phyloP scores from a whole-genome alignment of 1,140 invertebrate species.

The Ephestia elutella region DNA sequence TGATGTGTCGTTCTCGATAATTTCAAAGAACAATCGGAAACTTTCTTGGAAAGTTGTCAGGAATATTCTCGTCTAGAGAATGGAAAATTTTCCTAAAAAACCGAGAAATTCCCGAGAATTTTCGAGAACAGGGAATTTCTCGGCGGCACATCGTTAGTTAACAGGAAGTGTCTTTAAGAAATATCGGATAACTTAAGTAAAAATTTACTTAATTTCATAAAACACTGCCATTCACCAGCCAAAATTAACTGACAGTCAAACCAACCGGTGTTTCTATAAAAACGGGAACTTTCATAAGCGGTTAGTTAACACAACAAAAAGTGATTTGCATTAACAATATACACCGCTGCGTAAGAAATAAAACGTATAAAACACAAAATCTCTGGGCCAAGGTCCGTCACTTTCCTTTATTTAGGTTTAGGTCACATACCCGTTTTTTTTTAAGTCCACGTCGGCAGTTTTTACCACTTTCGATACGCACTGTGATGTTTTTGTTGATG shows the following conservation, averaged over 20 bases:
- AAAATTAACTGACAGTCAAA: background rate
- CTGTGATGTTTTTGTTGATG: background rate
- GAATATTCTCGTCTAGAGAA: too few species aligned
- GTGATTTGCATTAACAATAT: background rate
- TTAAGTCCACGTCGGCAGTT: background rate
- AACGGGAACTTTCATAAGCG: slow-evolving; percentile 1
- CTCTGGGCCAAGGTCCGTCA: slow-evolving; percentile 5
- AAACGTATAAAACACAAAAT: background rate
- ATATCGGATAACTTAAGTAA: background rate
- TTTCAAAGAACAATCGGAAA: too few species aligned
- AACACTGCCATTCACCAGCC: background rate
- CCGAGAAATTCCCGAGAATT: too few species aligned
- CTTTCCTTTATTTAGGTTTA: slow-evolving; percentile 9
- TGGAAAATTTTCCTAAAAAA: too few species aligned
- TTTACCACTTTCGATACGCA: slow-evolving; percentile 8
- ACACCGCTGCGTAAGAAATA: background rate
- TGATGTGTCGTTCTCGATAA: too few species aligned
- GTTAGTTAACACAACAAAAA: background rate
- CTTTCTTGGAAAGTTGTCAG: too few species aligned
- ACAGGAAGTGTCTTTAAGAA: background rate
- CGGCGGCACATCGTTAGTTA: too few species aligned
- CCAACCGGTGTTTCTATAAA: background rate
- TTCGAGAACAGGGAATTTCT: too few species aligned
- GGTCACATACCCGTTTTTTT: background rate
- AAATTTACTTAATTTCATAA: background rate